Conservation (phyloP, 1,140 invertebrate genomes). For the Colletes gigas region DNA sequence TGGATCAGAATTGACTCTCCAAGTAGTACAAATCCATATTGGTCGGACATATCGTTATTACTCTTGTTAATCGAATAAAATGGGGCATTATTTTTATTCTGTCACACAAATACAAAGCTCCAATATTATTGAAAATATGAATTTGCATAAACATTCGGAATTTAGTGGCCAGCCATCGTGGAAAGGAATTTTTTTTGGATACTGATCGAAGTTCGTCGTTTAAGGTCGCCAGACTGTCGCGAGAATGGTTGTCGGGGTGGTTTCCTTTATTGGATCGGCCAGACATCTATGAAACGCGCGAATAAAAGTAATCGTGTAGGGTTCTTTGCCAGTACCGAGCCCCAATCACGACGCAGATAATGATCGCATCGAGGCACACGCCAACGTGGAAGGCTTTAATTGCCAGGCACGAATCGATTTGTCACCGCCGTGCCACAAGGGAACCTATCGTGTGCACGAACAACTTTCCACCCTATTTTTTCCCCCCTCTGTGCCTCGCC, state of each 20-base stretch:
- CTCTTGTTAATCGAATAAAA: no score
- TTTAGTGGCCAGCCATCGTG: no score
- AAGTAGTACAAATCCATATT: no score
- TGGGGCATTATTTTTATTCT: no score
- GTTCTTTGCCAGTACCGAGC: conserved; percentile 51
- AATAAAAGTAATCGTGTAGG: conserved; percentile 9
- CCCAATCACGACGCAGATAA: conserved; percentile 75
- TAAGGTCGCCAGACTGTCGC: no score
- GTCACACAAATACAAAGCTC: no score
- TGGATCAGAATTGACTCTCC: no score
- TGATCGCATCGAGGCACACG: conserved; percentile 67
- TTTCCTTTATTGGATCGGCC: conserved; percentile 1
- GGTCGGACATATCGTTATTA: no score
- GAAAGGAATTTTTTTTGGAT: no score
- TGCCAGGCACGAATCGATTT: conserved; percentile 77
- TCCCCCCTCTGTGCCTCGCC: conserved; percentile 22
- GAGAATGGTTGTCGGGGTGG: not conserved
- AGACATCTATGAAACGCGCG: not conserved
- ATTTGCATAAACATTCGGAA: no score
- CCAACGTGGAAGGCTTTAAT: conserved; percentile 76
- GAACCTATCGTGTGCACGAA: conserved; percentile 55
- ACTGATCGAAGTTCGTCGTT: no score
- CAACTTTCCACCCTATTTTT: conserved; percentile 45
- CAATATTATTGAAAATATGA: no score
- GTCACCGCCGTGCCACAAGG: conserved; percentile 68